Base-by-base conservation (phyloP, 1,140 invertebrate genomes). In the Danaus plexippus region DNA sequence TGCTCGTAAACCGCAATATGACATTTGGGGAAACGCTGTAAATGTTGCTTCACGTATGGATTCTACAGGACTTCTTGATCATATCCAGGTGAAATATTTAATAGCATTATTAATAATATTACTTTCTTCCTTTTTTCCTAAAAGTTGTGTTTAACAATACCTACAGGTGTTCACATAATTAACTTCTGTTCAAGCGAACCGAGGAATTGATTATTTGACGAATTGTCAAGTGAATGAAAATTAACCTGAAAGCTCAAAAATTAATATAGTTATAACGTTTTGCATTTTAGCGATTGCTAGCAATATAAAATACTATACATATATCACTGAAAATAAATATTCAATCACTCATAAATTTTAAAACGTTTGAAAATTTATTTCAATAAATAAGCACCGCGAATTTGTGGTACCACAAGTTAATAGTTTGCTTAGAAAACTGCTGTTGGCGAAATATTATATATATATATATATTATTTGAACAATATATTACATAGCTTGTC, bases 1-100 rank as follows among this genome's bases (percentile, higher is more conserved):
- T 1, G 96, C 95, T 3, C 90, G 95, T 51, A 95, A 95, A 75
- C 94, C 94, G 7, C 94, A 95, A 68, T 96, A 96, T 84, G 95
- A 97, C 73, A 96, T 96, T 75, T 96, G 95, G 95, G 95, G 95
- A 15, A 97, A 97, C 80, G 95, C 96, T 1, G 97, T 98, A 0
- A 98, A 99, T 86, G 95, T 96, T 7, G 95, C 95, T 4, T 94
- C 93, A 15, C 89, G 95, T 44, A 97, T 96, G 94, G 95, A 96
- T 71, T 94, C 94, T 3, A 96, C 95, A 0, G 94, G 94, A 5
- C 77, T 95, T 6, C 83, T 92, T 7, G 94, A 96, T 80, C 91
- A 94, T 71, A 96, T 96, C 73, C 94, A 94, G 89, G 93, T 94
- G 59, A 63, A 49, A 47, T n/a, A 42, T 10, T 22, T 44, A n/a